Evolutionary conservation across 2,888 invertebrate genomes (phyloP).

Genomic region (Drosophila meridionalis): DNA sequence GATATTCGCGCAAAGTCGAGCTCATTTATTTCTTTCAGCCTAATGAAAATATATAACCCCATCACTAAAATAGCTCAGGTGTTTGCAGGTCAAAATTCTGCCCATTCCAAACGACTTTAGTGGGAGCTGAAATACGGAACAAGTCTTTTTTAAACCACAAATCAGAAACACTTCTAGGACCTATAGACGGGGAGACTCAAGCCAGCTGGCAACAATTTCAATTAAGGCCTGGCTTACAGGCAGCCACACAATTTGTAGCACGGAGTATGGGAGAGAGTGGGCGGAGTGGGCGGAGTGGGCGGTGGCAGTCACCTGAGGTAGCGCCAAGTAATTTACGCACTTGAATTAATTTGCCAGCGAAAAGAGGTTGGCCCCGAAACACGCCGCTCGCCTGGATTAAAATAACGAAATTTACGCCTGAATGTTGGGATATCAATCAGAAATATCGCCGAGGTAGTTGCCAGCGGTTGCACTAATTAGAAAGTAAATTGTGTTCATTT

Average conservation of each 20-base stretch:
- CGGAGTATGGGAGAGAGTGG: not conserved
- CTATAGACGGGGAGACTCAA: not conserved
- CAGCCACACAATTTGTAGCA: constrained; percentile 25
- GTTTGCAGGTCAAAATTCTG: constrained; percentile 8
- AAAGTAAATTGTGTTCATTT: constrained; percentile 76
- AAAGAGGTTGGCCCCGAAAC: constrained; percentile 48
- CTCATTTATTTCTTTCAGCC: not conserved
- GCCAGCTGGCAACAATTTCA: constrained; percentile 56
- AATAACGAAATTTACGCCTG: constrained; percentile 50
- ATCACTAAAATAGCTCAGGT: constrained; percentile 35
- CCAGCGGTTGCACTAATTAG: constrained; percentile 62
- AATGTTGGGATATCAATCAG: constrained; percentile 73
- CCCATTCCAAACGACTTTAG: not conserved
- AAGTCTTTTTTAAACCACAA: constrained; percentile 44
- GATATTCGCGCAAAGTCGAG: not conserved
- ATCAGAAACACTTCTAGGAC: constrained; percentile 31
- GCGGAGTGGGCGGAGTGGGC: not conserved
- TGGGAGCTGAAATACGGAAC: constrained; percentile 3
- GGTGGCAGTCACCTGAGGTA: constrained; percentile 74
- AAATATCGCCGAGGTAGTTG: constrained; percentile 65
- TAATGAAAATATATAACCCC: not conserved
- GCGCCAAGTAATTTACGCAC: constrained; percentile 73
- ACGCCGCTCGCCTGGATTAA: constrained; percentile 22
- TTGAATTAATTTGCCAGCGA: constrained; percentile 73
- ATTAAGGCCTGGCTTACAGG: constrained; percentile 57